Evolutionary conservation across 2,113 vertebrate genomes (phyloP), one percentile per base, ranked within the genome.

Genomic region (Psammodynastes pulverulentus): DNA sequence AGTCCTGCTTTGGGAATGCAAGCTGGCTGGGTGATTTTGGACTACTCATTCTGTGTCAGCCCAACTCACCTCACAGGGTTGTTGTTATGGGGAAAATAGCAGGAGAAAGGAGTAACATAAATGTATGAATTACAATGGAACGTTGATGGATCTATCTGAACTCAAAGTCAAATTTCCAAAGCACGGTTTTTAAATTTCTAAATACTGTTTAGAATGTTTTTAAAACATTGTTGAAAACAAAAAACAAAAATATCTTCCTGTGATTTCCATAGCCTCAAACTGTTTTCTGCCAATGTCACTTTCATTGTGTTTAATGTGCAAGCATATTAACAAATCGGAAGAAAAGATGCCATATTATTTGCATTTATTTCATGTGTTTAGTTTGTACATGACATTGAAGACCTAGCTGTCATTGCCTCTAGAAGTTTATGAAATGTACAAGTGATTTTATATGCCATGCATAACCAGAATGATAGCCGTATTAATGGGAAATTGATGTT

Each of bases 321-420:
- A 94, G 90, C 85, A 89, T 2, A 23, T 95, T 96, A 84, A 19
- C 43, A 43, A 67, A 92, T 62, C 88, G 54, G 91, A 52, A 91
- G 93, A 86, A 88, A 72, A 39, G 67, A 89, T 85, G n/a, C 79
- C 26, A 86, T 62, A 49, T 93, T 93, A 95, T 92, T 92, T 94
- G 1, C 92, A 90, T 93, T 95, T 89, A 54, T 89, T 96, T 51
- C 72, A 86, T 93, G 79, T 91, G 90, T 91, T 93, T 95, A 86
- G 48, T 93, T 15, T 85, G 88, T 88, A 91, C 54, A 53, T 96
- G 92, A 92, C 85, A 45, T 24, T 49, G 2, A 94, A 95, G 34
- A 94, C 51, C 56, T 95, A 72, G 3, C 51, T 96, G 95, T 95
- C 86, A 92, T 84, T 94, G 92, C 56, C 92, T 95, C 88, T 95